phyloP scores from a whole-genome alignment of 2,888 invertebrate genomes.

The Mesorhabditis spiculigera region DNA sequence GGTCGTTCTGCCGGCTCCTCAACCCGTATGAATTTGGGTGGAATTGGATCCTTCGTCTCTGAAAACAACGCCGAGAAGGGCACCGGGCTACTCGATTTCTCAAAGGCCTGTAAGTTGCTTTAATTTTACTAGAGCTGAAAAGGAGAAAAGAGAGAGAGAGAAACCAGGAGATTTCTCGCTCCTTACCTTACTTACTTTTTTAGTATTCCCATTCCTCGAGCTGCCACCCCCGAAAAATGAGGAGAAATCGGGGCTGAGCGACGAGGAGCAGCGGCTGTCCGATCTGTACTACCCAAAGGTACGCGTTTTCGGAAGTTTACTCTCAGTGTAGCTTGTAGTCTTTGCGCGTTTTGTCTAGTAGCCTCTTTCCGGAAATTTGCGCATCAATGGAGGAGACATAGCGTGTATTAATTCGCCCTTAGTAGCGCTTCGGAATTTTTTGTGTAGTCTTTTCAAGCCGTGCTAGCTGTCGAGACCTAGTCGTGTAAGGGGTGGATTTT shows the following conservation, averaged over 20 bases:
- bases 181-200: neutral
- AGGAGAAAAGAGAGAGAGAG: neutral
- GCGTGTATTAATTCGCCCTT: no score
- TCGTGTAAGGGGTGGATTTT: no score
- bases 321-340: no score
- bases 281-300: conserved; percentile 29
- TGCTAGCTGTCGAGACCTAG: no score
- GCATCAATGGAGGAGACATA: no score
- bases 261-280: conserved; percentile 28
- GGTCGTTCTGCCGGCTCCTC: neutral
- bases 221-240: conserved; percentile 36
- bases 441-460: no score
- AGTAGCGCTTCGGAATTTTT: no score
- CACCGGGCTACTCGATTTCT: conserved; percentile 39
- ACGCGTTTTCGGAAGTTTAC: neutral
- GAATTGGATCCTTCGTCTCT: neutral
- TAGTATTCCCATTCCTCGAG: conserved; percentile 40
- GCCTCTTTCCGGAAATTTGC: no score
- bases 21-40: conserved; percentile 4
- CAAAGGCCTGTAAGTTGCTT: conserved; percentile 27
- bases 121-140: neutral
- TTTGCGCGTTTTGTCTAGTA: no score
- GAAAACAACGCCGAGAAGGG: conserved; percentile 37
- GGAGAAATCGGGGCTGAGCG: conserved; percentile 16
- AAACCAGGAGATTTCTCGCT: neutral